Base-by-base conservation (phyloP, 2,113 vertebrate genomes). In the Salvelinus alpinus region DNA sequence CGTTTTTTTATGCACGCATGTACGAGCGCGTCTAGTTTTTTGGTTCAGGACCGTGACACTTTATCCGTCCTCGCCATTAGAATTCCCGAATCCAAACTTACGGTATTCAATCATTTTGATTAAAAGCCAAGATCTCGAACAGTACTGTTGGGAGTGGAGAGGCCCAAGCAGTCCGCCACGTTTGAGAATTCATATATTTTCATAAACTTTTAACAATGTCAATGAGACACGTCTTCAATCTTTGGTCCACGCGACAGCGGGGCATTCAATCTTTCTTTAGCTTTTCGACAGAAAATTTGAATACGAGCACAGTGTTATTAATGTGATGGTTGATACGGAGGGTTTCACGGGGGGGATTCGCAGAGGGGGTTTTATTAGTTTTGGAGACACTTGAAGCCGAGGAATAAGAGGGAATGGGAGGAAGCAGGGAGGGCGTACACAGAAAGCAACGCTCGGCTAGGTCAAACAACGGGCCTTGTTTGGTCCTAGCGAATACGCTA, bases 131-230 rank as follows among this genome's bases (percentile, higher is more conserved):
- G 95, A 96, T 97, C 96, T 95, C 96, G 96, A 95, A 97, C 96
- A 96, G 95, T 96, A 96, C 94, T 96, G 95, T 95, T 95, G 95
- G 95, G 95, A 97, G 95, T 96, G 94, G 95, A 91, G 93, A 94
- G 96, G 96, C 95, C 94, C 88, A 73, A 94, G 93, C 93, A 95
- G 95, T 95, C 96, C 95, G 95, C 96, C 96, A 96, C 91, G 91
- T 94, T 94, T 97, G 95, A 97, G 95, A 96, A 96, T 97, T 97
- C 96, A 97, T 98, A 98, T 98, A 97, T 98, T 98, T 97, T 98
- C 97, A 98, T 98, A 97, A 98, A 98, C 96, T 99, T 98, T 97
- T 96, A 98, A 97, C 92, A 94, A 96, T 98, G 96, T 98, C 97
- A 98, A 97, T 97, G 95, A 97, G 96, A 97, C 95, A 97, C 95